These are phyloP conservation scores for Tenrec ecaudatus DNA, from an alignment of 2,113 vertebrate genomes.

Conservation along the genomic window DNA sequence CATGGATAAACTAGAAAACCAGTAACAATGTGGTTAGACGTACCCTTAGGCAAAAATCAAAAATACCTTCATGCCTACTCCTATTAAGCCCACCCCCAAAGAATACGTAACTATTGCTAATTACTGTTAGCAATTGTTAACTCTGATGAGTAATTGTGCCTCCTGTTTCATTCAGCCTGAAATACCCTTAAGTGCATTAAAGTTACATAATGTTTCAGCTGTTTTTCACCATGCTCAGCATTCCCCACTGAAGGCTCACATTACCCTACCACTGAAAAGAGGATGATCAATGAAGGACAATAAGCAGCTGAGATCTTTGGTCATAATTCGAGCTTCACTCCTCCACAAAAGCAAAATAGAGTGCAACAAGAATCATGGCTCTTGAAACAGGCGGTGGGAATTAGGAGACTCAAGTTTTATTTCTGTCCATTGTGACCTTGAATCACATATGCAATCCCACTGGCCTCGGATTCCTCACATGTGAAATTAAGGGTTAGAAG, in stretches of 20 bases:
- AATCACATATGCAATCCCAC: neutral
- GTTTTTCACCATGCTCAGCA: neutral
- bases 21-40: too few relatives aligned
- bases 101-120: too few relatives aligned
- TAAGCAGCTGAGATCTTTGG: neutral
- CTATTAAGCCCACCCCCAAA: too few relatives aligned
- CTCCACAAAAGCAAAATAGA: slow-evolving; percentile 11
- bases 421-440: slow-evolving; percentile 14
- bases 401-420: neutral
- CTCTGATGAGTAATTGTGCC: too few relatives aligned
- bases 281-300: neutral
- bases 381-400: neutral
- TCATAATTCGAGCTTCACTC: neutral
- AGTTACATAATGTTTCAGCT: neutral
- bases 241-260: too few relatives aligned
- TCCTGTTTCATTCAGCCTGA: neutral
- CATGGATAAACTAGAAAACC: too few relatives aligned
- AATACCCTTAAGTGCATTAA: neutral
- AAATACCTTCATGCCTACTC: too few relatives aligned
- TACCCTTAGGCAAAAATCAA: too few relatives aligned
- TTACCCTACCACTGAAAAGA: neutral
- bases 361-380: neutral
- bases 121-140: too few relatives aligned
- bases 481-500: slow-evolving; percentile 16
- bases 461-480: slow-evolving; percentile 5